A percentile compares a stretch with the other conserved stretches of the same genome.
phyloP scores from a whole-genome alignment of 2,888 invertebrate species.

The Mellilla xanthometata region DNA sequence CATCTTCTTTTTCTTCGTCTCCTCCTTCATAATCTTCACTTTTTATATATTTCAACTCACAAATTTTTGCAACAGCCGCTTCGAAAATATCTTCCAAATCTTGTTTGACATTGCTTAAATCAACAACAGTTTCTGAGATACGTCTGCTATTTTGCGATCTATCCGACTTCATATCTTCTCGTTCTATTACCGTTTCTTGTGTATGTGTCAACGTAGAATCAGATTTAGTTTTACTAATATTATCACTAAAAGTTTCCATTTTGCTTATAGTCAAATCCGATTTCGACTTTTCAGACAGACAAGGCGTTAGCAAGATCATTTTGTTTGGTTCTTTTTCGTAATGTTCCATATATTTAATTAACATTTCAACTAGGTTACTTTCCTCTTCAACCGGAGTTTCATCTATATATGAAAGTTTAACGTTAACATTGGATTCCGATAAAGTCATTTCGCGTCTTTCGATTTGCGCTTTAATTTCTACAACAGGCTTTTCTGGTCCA shows the following conservation, averaged over 20 bases:
- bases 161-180: conserved; percentile 36
- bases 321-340: conserved; percentile 53
- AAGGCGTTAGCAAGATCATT: conserved; percentile 61
- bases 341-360: conserved; percentile 74
- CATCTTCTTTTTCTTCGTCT: conserved; percentile 35
- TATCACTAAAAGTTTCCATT: conserved; percentile 67
- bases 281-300: conserved; percentile 71
- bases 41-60: conserved; percentile 44
- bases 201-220: conserved; percentile 74
- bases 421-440: conserved; percentile 65
- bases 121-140: conserved; percentile 70
- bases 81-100: conserved; percentile 68
- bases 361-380: conserved; percentile 70
- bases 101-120: conserved; percentile 65
- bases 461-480: conserved; percentile 50
- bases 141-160: conserved; percentile 52
- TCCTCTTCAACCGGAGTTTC: conserved; percentile 71
- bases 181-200: conserved; percentile 73
- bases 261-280: conserved; percentile 74
- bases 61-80: conserved; percentile 55
- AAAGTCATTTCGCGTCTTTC: conserved; percentile 54
- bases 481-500: conserved; percentile 63
- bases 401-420: conserved; percentile 68
- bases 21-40: conserved; percentile 12
- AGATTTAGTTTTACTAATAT: conserved; percentile 73